Conservation (phyloP, 2,797 vertebrate genomes). For the Aphelocoma californica region DNA sequence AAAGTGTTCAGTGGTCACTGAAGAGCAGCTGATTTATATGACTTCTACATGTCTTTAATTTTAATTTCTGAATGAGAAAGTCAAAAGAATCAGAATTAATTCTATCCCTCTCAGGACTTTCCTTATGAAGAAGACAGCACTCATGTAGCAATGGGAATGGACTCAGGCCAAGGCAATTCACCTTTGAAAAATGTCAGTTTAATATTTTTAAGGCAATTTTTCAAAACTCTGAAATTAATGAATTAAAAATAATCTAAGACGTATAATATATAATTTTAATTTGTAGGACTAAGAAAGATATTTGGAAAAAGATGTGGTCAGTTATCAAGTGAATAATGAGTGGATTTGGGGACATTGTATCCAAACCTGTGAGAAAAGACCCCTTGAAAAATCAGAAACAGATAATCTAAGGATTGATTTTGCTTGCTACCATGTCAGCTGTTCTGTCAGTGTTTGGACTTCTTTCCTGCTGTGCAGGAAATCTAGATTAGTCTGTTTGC, state of each 20-base stretch:
- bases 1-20: not conserved
- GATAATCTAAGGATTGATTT: not conserved
- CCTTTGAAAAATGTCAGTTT: not conserved
- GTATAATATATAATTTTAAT: not conserved
- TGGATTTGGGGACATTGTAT: not conserved
- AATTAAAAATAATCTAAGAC: not conserved
- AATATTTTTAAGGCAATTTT: not conserved
- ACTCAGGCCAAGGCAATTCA: not conserved
- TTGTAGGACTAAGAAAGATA: not conserved
- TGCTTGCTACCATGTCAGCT: not conserved
- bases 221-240: not conserved
- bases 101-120: not conserved
- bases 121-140: not conserved
- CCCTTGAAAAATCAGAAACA: not conserved
- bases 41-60: not conserved
- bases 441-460: not conserved
- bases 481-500: not conserved
- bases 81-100: not conserved
- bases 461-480: not conserved
- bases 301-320: not conserved
- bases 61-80: not conserved
- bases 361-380: not conserved
- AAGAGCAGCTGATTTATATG: not conserved
- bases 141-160: not conserved
- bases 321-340: not conserved